Base-by-base conservation (phyloP, 1,140 invertebrate species). In the Calycopis cecrops region DNA sequence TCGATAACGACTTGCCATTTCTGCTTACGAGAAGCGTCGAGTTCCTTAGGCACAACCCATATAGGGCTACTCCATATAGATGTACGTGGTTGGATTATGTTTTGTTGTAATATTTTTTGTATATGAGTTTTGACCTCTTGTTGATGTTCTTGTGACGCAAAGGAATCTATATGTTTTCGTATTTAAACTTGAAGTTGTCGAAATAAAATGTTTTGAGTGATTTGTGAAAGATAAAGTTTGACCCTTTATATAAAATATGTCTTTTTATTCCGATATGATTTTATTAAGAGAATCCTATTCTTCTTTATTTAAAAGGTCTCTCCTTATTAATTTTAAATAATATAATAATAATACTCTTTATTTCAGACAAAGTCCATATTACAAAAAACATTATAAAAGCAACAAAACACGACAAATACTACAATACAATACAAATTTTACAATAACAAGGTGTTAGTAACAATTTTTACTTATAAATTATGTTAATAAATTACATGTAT, bases 51-150 rank as follows among this genome's bases (percentile, higher is more conserved):
- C 2, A 28, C 21, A 3, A 28, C 21, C 21, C 21, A 28, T 2
- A 28, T 28, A 6, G 21, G 2, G 21, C 6, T 28, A 28, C 21
- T 28, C 66, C 73, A 85, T 6, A 72, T 73, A 38, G 70, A 76
- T 35, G 57, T 56, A 14, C 70, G 76, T 35, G 64, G 62, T 49
- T 62, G 56, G 52, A 88, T 87, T 11, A 87, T 81, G 18, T 62
- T 65, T 62, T 86, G 62, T 34, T 73, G 47, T 60, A 85, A 57
- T 79, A 85, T 80, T 68, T 85, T 73, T 10, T 70, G 14, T n/a
- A 85, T 67, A 60, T 86, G 79, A 34, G 60, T 70, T 48, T 78
- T 62, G 7, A 87, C 63, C 69, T 87, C 81, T 34, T 74, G 47
- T 68, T 79, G 66, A 50, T 84, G 74, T 9, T n/a, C n/a, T n/a